Evolutionary conservation across 2,113 vertebrate species (phyloP), one percentile per base, ranked within the genome.

Genomic region (Psammodynastes pulverulentus): DNA sequence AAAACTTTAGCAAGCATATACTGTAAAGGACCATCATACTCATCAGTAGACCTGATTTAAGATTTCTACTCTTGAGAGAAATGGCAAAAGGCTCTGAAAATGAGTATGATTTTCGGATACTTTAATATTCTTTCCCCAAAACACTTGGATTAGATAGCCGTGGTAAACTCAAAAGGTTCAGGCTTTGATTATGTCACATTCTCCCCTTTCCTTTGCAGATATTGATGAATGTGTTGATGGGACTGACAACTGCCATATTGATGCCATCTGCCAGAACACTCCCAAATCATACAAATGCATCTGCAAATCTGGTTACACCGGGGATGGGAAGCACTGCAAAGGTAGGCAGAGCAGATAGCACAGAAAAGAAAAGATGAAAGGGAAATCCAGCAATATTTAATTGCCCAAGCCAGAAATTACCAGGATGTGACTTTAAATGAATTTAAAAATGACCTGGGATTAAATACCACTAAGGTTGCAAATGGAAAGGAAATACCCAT

Each of bases 211-310:
- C 94, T 92, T 89, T 92, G 86, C 97, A 99, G 99, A 99, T 97
- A 98, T 99, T 10, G 99, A 99, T 1, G 99, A 99, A 96, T 99
- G 99, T 49, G 97, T 98, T 92, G 98, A 98, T 13, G 98, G 98
- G 10, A 99, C 99, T 0, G 99, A 99, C 97, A 99, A 97, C n/a
- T 99, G 99, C 48, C 99, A 99, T 94, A 99, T 99, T 1, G 99
- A 99, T 2, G 99, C 99, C 24, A 98, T 99, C 96, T 99, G 99
- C 97, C 99, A 99, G 97, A 99, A 99, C 97, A 99, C 99, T 87
- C 99, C 98, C 0, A 98, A 98, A 84, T 99, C 99, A 88, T 99
- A 99, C 97, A 98, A 99, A 94, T 99, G 99, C 97, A 99, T 98
- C 93, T 99, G 99, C 97, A 99, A 99, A 88, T 99, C 99, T 0